These are phyloP conservation scores for Phalacrocorax aristotelis DNA, from an alignment of 2,113 vertebrate genomes.

Conservation along the genomic window DNA sequence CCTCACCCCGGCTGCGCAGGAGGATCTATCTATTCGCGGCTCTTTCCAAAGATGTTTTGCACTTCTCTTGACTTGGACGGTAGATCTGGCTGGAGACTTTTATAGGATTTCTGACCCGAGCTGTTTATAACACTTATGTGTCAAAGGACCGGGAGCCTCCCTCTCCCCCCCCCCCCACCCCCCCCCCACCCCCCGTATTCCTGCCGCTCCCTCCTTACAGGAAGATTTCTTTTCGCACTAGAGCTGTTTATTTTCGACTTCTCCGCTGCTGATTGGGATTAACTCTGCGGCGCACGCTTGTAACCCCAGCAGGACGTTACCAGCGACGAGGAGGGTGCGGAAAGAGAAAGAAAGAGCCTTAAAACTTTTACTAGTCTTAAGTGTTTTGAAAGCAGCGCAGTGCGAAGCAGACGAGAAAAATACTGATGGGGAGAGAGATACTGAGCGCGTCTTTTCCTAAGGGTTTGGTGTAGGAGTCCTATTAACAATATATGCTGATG, in stretches of 20 bases:
- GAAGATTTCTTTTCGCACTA: neutral
- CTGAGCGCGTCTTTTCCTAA: neutral
- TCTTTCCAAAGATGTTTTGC: neutral
- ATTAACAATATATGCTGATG: slow-evolving; percentile 34
- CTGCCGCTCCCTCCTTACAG: neutral
- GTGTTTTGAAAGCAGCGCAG: slow-evolving; percentile 16
- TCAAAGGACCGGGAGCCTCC: neutral
- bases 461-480: slow-evolving; percentile 47
- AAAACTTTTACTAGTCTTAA: neutral
- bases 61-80: neutral
- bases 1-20: neutral
- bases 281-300: neutral
- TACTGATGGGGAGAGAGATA: slow-evolving; percentile 39
- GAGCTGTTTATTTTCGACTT: slow-evolving; percentile 22
- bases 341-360: neutral
- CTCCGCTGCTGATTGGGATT: neutral
- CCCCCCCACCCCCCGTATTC: neutral
- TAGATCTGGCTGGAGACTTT: slow-evolving; percentile 1
- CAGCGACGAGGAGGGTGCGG: neutral
- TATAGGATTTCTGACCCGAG: neutral
- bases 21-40: neutral
- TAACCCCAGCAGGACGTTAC: neutral
- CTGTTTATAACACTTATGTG: slow-evolving; percentile 23
- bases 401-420: neutral
- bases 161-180: neutral